Base-by-base conservation (phyloP, 1,140 invertebrate species). In the Magallana angulata region DNA sequence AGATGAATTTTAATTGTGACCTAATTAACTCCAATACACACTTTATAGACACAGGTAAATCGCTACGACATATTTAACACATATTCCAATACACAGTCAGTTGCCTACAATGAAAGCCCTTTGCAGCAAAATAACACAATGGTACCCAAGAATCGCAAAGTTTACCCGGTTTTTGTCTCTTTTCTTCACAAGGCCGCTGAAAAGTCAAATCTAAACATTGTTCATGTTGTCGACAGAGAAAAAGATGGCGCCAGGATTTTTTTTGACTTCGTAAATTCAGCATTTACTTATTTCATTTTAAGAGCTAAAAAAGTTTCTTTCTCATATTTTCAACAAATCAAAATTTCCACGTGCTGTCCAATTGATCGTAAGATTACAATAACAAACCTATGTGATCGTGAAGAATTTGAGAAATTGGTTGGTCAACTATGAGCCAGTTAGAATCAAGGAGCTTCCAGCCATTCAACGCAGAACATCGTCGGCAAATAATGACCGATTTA, bases 341-440 rank as follows among this genome's bases (percentile, higher is more conserved):
- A 85, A 85, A 14, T 71, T 84, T 89, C 89, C 92, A 92, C 91
- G 90, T 93, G 91, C 84, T 89, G 89, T 88, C 88, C 84, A 92
- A 71, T 90, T 92, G 90, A 90, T 89, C 89, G 89, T 85, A 88
- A 85, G 90, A 91, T 91, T 87, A 91, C 90, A 91, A 91, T 90
- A 94, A 93, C 93, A 93, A 94, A 93, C 93, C 92, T 93, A 82
- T 90, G 85, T 91, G 91, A 93, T 92, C 92, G 90, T 90, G 91
- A 92, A 89, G 90, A 92, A 91, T 90, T 93, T 93, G 91, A 91
- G 90, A 91, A 92, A 94, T 93, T 94, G 93, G 93, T 94, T 94
- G 93, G 93, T 94, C 93, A 94, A 92, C 90, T 88, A 91, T 56
- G 91, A 94, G 89, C 93, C 93, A 94, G 93, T 94, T 92, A 94